phyloP scores from a whole-genome alignment of 2,113 vertebrate genomes.

The Apteryx mantelli region DNA sequence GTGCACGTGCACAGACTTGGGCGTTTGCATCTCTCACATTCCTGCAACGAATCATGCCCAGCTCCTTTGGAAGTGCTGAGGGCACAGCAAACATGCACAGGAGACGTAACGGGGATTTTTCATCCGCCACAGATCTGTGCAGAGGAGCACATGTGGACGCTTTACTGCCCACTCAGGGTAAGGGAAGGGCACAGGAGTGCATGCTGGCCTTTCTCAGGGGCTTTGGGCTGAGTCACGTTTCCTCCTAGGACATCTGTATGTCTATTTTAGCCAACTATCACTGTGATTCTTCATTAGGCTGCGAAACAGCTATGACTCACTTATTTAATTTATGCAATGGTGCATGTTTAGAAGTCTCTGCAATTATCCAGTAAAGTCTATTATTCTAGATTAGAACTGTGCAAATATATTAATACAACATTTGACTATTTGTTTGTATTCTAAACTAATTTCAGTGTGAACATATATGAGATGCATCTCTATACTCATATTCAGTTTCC shows the following conservation, averaged over 20 bases:
- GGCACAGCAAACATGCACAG: background rate
- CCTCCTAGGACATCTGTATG: background rate
- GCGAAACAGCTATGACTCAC: background rate
- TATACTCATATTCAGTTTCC: fast-evolving
- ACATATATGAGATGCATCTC: background rate
- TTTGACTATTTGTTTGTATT: background rate
- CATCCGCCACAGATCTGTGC: too few relatives aligned
- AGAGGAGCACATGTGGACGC: too few relatives aligned
- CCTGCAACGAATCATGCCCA: background rate
- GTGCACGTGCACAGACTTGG: background rate
- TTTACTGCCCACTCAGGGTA: too few relatives aligned
- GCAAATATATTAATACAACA: background rate
- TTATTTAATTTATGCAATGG: background rate
- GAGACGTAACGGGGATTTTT: background rate
- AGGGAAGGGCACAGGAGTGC: background rate
- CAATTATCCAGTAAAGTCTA: background rate
- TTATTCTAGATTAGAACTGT: background rate
- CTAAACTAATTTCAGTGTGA: background rate
- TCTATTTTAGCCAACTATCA: fast-evolving
- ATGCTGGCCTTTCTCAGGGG: background rate
- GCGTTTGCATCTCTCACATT: background rate
- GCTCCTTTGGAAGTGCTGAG: background rate
- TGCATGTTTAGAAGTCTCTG: background rate
- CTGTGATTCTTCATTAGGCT: fast-evolving
- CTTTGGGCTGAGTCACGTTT: too few relatives aligned